Evolutionary conservation across 2,888 invertebrate species (phyloP).

Genomic region (Harpalus rubripes): DNA sequence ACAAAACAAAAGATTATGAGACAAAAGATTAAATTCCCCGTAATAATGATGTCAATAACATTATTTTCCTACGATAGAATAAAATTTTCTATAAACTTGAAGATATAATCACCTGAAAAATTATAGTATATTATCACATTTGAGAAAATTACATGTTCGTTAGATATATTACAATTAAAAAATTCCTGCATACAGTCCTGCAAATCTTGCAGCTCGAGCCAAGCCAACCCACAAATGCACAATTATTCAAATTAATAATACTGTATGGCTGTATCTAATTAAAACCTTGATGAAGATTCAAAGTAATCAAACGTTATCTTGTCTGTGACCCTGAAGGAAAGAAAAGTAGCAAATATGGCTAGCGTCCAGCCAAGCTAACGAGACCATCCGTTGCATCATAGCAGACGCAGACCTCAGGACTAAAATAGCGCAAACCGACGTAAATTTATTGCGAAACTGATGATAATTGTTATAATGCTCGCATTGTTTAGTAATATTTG

Average conservation of each 20-base stretch:
- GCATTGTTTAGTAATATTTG: conserved; percentile 44
- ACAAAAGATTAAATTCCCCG: too few species aligned
- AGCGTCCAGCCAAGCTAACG: conserved; percentile 9
- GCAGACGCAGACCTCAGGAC: neutral
- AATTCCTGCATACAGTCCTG: neutral
- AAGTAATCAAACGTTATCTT: conserved; percentile 38
- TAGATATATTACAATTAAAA: conserved; percentile 8
- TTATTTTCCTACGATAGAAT: neutral
- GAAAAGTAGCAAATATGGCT: conserved; percentile 44
- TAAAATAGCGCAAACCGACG: neutral
- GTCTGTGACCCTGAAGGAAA: conserved; percentile 22
- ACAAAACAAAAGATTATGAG: too few species aligned
- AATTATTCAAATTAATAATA: conserved; percentile 25
- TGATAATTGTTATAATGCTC: conserved; percentile 34
- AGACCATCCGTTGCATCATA: conserved; percentile 26
- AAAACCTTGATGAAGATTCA: conserved; percentile 37
- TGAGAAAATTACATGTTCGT: neutral
- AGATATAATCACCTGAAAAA: neutral
- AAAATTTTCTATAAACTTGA: neutral
- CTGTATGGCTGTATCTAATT: conserved; percentile 23
- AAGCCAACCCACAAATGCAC: conserved; percentile 27
- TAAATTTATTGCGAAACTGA: conserved; percentile 23
- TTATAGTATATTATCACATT: conserved; percentile 5
- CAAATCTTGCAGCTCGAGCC: neutral
- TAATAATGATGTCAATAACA: neutral